Evolutionary conservation across 1,140 invertebrate species (phyloP).

Genomic region (Halesus radiatus): DNA sequence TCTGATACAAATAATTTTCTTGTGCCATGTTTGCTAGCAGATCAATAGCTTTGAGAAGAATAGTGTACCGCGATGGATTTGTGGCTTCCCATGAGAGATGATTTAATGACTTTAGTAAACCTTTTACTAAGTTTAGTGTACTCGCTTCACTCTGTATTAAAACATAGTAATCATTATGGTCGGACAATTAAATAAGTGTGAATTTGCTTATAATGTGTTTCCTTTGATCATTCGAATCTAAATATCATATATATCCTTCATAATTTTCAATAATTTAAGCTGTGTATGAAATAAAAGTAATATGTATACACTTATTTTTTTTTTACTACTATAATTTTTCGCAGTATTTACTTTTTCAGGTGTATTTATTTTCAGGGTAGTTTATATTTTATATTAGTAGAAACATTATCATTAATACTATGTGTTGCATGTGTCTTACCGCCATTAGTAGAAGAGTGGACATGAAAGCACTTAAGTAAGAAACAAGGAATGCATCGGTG

Average conservation of each 20-base stretch:
- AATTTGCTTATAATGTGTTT: constrained; percentile 26
- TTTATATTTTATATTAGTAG: no score
- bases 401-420: no score
- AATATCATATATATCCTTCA: not conserved
- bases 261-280: no score
- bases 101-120: constrained; percentile 66
- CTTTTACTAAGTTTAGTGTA: constrained; percentile 74
- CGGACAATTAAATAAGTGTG: constrained; percentile 39
- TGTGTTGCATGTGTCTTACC: constrained; percentile 72
- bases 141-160: constrained; percentile 31
- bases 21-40: constrained; percentile 81
- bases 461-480: constrained; percentile 84
- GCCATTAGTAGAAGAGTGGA: constrained; percentile 89
- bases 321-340: no score
- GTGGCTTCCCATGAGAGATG: constrained; percentile 66
- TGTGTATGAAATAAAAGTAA: no score
- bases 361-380: no score
- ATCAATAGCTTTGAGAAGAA: constrained; percentile 75
- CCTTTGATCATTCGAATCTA: not conserved
- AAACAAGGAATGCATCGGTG: constrained; percentile 80
- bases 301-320: no score
- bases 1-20: constrained; percentile 84
- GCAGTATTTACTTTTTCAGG: no score
- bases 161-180: not conserved
- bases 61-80: constrained; percentile 63